A percentile compares a stretch with the other conserved stretches of the same genome.
phyloP scores from a whole-genome alignment of 2,113 vertebrate species.

The Carassius gibelio region DNA sequence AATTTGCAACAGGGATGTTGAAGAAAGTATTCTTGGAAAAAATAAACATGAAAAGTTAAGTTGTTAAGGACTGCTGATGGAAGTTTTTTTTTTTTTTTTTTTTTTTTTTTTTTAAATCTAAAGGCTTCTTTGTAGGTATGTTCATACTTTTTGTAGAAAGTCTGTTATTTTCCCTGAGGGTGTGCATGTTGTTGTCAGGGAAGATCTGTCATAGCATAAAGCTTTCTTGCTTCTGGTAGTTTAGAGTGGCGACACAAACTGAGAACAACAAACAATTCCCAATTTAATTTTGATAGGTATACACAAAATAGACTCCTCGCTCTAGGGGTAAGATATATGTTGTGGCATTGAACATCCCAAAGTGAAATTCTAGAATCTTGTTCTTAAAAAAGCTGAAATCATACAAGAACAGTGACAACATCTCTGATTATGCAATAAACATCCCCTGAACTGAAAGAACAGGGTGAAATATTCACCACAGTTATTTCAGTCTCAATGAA shows the following conservation, averaged over 20 bases:
- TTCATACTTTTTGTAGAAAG: not conserved
- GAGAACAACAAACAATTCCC: not conserved
- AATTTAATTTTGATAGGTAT: slow-evolving; percentile 1
- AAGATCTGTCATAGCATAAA: slow-evolving; percentile 1
- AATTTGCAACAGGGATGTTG: not conserved
- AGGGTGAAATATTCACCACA: not conserved
- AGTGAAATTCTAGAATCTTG: not conserved
- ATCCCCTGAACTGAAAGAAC: not conserved
- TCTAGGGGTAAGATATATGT: not conserved
- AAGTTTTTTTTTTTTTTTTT: not conserved
- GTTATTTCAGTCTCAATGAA: slow-evolving; percentile 20
- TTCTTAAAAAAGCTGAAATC: not conserved
- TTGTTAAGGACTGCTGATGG: not conserved
- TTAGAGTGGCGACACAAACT: not conserved
- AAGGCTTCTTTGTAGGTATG: not conserved
- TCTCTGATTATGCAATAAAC: slow-evolving; percentile 15
- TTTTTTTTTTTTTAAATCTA: not conserved
- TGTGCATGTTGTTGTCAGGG: not conserved
- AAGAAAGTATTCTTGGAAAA: not conserved
- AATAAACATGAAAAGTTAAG: not conserved
- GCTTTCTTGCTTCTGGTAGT: not conserved
- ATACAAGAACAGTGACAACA: not conserved
- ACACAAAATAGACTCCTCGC: not conserved
- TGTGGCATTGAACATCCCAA: not conserved
- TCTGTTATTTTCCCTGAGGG: slow-evolving; percentile 5